Evolutionary conservation across 2,797 vertebrate genomes (phyloP), one percentile per base, ranked within the genome.

Genomic region (Centropyge bicolor): DNA sequence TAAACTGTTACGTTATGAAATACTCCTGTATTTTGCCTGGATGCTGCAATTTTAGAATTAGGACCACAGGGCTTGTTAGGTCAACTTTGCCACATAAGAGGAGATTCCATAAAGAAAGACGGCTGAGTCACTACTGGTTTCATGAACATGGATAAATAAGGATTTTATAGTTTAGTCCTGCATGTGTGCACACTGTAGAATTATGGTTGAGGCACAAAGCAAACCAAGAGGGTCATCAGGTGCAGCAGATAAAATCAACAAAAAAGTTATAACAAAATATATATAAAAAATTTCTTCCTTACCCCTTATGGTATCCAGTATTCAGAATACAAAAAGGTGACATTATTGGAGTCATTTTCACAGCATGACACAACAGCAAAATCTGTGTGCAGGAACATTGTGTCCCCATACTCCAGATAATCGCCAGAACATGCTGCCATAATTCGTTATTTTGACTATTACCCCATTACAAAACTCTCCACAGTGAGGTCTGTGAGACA

Each of bases 1-100:
- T 68, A 13, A 55, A 66, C 67, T 52, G 5, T 57, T 46, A 17
- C 19, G 0, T 75, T 85, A 14, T 74, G 64, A 88, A 81, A 84
- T 24, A 0, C 8, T 51, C 5, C 45, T 40, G n/a, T 51, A 5
- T 67, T 55, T 72, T 69, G 17, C 20, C 8, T 45, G 51, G 27
- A 71, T 86, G 49, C 10, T 22, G 59, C 46, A 80, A 73, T 78
- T 86, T 74, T 31, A 19, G 56, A 77, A 74, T 63, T 69, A 74
- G 46, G n/a, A 77, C 77, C 79, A 85, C 62, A 77, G 35, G 35
- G 38, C 20, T 71, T 76, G 20, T 81, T 41, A 35, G 46, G 56
- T 80, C 46, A 76, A 71, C 45, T 66, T 24, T 16, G 36, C 84
- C 74, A 84, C 71, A 80, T 41, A 20, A 64, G 20, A 81, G 6